Percentiles rank a stretch among this genome's conserved stretches.
Conservation (phyloP, 2,888 invertebrate genomes). For the Sericinus montela region DNA sequence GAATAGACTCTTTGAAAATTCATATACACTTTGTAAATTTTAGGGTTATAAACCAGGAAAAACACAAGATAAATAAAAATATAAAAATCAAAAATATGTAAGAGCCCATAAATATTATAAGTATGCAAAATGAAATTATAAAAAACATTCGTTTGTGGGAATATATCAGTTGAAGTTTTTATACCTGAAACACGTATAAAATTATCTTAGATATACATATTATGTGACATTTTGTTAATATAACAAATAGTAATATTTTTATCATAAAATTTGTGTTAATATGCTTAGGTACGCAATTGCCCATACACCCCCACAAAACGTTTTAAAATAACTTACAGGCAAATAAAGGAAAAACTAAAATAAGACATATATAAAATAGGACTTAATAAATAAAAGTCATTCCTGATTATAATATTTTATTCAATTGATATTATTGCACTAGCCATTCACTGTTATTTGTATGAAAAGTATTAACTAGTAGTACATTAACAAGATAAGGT, state of each 20-base stretch:
- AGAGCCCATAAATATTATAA: background rate
- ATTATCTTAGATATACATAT: background rate
- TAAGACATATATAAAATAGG: slow-evolving; percentile 61
- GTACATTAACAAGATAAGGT: slow-evolving; percentile 52
- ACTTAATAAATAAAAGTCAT: slow-evolving; percentile 71
- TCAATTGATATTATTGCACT: slow-evolving; percentile 61
- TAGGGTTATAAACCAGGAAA: too few species aligned
- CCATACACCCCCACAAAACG: slow-evolving; percentile 79
- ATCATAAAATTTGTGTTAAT: background rate
- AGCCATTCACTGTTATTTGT: slow-evolving; percentile 38
- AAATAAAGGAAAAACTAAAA: slow-evolving; percentile 54
- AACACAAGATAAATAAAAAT: background rate
- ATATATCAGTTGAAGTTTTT: slow-evolving; percentile 59
- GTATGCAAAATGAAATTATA: slow-evolving; percentile 29
- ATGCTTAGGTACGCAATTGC: slow-evolving; percentile 50
- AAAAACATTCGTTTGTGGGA: slow-evolving; percentile 66
- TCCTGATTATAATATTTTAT: slow-evolving; percentile 64
- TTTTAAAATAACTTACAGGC: slow-evolving; percentile 41
- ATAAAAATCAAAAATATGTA: background rate
- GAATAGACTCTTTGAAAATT: background rate
- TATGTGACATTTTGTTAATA: background rate
- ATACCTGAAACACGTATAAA: slow-evolving; percentile 20
- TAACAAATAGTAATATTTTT: background rate
- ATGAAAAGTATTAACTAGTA: slow-evolving; percentile 45
- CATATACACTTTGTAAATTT: background rate